Base-by-base conservation (phyloP, 2,888 invertebrate species). In the Acanthococcus lagerstroemiae region DNA sequence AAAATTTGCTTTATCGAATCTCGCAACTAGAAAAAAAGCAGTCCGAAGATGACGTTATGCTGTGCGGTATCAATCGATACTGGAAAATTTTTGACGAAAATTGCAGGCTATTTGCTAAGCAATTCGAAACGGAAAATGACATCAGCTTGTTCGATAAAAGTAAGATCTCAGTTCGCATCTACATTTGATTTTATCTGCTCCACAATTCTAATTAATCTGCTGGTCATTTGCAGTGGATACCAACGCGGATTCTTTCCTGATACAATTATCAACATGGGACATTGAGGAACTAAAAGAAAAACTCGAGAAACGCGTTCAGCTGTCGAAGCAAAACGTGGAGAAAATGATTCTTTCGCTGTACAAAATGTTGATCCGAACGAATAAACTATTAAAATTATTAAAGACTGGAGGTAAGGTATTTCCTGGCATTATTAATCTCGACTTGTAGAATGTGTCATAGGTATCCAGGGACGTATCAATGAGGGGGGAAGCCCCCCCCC, bases 1-100 rank as follows among this genome's bases (percentile, higher is more conserved):
- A 37, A 25, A 52, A 63, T 63, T 17, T 63, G 17, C 22, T 22
- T 12, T 21, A 17, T 17, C 26, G 63, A 37, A 63, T 63, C 12
- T 54, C 63, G n/a, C 63, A 63, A 54, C 44, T 63, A 6, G 63
- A 54, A 25, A 25, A 54, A 24, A 63, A 63, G 54, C 63, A 63
- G 37, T 63, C 52, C 5, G 63, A 63, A 17, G 63, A 63, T 54
- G 63, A 63, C 37, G 52, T 63, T 17, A 37, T 54, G 27, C 17
- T 63, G 9, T 63, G 63, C 24, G 63, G 63, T n/a, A 54, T 63
- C 54, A 63, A 63, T 54, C 27, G 63, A 24, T 63, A 63, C 19
- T 63, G 63, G 63, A 63, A 54, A 63, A 52, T 63, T 5, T 54
- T 63, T 12, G 63, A 63, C 12, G 63, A 63, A 63, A 63, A 63